Conservation (phyloP, 1,140 invertebrate species). For the Bombus superbus region DNA sequence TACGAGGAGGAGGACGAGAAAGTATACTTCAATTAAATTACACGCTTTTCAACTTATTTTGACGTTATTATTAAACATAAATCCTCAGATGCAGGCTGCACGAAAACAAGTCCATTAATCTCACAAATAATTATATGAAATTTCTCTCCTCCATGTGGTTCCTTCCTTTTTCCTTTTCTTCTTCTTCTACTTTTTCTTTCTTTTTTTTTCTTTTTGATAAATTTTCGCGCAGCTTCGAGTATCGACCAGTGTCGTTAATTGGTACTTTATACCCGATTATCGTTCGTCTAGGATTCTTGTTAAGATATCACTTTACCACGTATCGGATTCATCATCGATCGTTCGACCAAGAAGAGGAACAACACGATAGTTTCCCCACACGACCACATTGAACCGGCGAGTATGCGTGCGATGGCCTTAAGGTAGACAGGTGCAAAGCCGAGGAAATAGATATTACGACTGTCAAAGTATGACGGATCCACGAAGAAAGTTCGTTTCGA, state of each 20-base stretch:
- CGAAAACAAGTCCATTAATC: too few relatives aligned
- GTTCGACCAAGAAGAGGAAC: neutral
- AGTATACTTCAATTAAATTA: slow-evolving; percentile 36
- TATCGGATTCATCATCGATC: slow-evolving; percentile 16
- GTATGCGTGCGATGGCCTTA: slow-evolving; percentile 43
- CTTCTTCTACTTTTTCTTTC: too few relatives aligned
- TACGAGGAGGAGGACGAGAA: neutral
- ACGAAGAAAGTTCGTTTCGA: slow-evolving; percentile 30
- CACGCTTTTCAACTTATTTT: neutral
- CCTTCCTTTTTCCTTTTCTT: too few relatives aligned
- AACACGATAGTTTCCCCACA: slow-evolving; percentile 9
- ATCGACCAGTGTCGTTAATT: neutral
- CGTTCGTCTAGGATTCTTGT: neutral
- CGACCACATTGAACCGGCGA: neutral
- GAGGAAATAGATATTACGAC: slow-evolving; percentile 56
- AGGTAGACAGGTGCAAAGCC: slow-evolving; percentile 57
- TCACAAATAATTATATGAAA: neutral
- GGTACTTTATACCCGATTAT: neutral
- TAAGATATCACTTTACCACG: slow-evolving; percentile 20
- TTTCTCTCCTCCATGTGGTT: neutral
- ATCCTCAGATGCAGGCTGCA: neutral
- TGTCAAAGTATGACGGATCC: slow-evolving; percentile 52
- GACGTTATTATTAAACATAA: slow-evolving; percentile 2
- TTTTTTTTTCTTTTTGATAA: too few relatives aligned
- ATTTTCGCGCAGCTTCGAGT: neutral